A percentile compares a stretch with the other conserved stretches of the same genome.
phyloP scores from a whole-genome alignment of 2,888 invertebrate genomes.

The Mesorhabditis spiculigera region DNA sequence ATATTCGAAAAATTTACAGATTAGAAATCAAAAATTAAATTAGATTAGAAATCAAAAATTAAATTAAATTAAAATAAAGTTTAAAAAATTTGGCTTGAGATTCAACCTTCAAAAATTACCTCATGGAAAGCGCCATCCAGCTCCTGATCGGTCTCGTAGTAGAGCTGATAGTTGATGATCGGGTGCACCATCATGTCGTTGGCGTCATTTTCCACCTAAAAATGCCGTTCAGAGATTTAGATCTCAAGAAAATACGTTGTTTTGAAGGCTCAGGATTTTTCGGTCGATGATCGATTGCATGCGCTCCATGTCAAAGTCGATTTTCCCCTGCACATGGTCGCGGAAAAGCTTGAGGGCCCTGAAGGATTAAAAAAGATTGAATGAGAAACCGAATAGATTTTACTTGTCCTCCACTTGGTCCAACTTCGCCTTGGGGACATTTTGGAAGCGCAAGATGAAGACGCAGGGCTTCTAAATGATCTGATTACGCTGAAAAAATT shows the following conservation, averaged over 20 bases:
- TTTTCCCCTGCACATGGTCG: conserved; percentile 60
- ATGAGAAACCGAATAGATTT: background rate
- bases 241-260: conserved; percentile 13
- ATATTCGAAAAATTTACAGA: conserved; percentile 7
- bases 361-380: background rate
- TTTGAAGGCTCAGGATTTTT: conserved; percentile 47
- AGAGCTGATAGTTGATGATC: conserved; percentile 78
- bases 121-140: too few relatives aligned
- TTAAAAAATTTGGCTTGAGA: too few relatives aligned
- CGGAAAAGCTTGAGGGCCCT: conserved; percentile 26
- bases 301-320: conserved; percentile 72
- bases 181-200: conserved; percentile 75
- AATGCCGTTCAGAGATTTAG: background rate
- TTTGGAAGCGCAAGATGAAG: conserved; percentile 40
- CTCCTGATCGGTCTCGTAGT: conserved; percentile 67
- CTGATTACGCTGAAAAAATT: background rate
- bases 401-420: conserved; percentile 36
- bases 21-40: too few relatives aligned
- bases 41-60: too few relatives aligned
- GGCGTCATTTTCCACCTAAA: conserved; percentile 68
- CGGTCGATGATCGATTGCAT: conserved; percentile 70
- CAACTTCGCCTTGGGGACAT: conserved; percentile 47
- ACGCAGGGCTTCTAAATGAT: conserved; percentile 28
- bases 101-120: too few relatives aligned
- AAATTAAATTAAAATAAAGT: background rate